Evolutionary conservation across 2,888 invertebrate species (phyloP), one percentile per base, ranked within the genome.

Genomic region (Sisyra terminalis): DNA sequence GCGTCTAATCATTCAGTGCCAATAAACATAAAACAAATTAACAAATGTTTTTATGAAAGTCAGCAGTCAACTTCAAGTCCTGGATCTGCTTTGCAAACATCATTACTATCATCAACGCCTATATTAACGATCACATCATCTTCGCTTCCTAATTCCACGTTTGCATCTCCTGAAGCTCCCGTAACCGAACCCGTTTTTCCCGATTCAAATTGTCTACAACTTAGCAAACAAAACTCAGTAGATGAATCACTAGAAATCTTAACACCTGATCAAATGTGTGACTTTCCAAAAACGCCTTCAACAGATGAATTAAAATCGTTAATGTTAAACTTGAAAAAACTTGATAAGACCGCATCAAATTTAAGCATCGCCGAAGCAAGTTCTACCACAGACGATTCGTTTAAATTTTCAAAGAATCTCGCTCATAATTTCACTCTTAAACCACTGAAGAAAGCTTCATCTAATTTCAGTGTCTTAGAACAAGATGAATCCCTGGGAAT

Each of bases 251-350:
- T 88, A 51, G 88, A 88, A 4, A 88, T 89, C 52, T 65, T 90
- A 47, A 87, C 88, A 8, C 87, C 88, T 0, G 86, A 87, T 63
- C 87, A 88, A 62, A 87, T 89, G 85, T 80, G 72, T 50, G 74
- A 74, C 53, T 71, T 71, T 54, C 67, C 73, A 48, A 70, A 75
- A 60, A 75, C 76, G 43, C 75, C 77, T 39, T 75, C 75, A 47
- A 73, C 71, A 48, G 77, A 77, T 56, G 74, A 75, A 52, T 61
- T 76, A 52, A 47, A 47, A 39, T 49, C 49, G 4, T 40, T 50
- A 16, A 17, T 50, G 14, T 43, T 46, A 29, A 46, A 46, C 17
- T 47, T 48, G 14, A 51, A 50, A 48, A 45, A 35, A 14, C 49
- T 49, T 11, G 50, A 51, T 44, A 51, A 50, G 47, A 50, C 50